These are phyloP conservation scores for Chelonus insularis DNA, from an alignment of 1,140 invertebrate species.

Conservation along the genomic window DNA sequence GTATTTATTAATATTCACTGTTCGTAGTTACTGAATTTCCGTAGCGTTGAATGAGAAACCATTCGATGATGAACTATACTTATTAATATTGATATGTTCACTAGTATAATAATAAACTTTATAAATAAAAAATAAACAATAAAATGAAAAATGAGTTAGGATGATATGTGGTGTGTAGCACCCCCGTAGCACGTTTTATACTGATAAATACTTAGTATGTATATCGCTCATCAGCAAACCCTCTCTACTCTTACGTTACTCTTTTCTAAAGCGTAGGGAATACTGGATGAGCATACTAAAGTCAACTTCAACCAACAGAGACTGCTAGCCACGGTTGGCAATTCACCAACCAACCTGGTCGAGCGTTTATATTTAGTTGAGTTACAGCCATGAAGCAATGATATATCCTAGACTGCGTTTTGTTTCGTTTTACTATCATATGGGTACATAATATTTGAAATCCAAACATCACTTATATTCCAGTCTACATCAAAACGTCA, in stretches of 20 bases:
- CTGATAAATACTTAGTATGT: too few species aligned
- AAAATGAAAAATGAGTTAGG: constrained; percentile 3
- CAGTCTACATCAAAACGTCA: not conserved
- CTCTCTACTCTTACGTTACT: not conserved
- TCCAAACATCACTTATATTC: not conserved
- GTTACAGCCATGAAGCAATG: constrained; percentile 29
- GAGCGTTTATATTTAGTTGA: constrained; percentile 58
- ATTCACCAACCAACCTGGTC: constrained; percentile 52
- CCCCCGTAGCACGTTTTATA: too few species aligned
- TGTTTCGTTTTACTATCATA: not conserved
- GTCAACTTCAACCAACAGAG: not conserved
- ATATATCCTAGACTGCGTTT: not conserved
- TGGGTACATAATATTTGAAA: not conserved
- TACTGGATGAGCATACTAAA: constrained; percentile 6
- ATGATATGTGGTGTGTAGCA: too few species aligned
- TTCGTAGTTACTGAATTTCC: too few species aligned
- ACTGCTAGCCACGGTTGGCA: constrained; percentile 50
- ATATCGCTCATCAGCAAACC: not conserved
- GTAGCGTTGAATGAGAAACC: too few species aligned
- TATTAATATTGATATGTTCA: too few species aligned
- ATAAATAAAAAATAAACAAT: too few species aligned
- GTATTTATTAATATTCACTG: not conserved
- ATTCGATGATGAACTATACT: too few species aligned
- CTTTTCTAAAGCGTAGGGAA: not conserved
- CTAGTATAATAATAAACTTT: too few species aligned